Percentiles rank a stretch among this genome's conserved stretches.
Evolutionary conservation across 2,888 invertebrate genomes (phyloP).

Genomic region (Drosophila kambysellisi): DNA sequence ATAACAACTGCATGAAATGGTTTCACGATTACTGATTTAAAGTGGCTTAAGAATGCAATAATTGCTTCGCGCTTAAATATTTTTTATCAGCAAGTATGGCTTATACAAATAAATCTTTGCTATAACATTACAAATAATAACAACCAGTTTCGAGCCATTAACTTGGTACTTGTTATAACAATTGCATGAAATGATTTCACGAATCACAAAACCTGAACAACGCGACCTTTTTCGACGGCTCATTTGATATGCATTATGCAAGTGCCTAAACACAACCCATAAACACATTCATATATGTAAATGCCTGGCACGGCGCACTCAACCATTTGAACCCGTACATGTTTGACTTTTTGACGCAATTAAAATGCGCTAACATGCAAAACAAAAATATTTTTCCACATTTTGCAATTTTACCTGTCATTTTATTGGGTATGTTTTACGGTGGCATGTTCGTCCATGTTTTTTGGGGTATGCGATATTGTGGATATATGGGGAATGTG

Average conservation of each 20-base stretch:
- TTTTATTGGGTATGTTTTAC: conserved; percentile 20
- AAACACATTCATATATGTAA: conserved; percentile 62
- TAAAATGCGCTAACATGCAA: conserved; percentile 61
- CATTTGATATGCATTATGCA: conserved; percentile 71
- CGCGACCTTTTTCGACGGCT: conserved; percentile 40
- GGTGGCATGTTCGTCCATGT: background rate
- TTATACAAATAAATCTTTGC: background rate
- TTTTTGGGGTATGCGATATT: background rate
- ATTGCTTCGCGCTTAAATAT: background rate
- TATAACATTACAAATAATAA: background rate
- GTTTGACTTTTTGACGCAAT: conserved; percentile 76
- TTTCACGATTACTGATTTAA: background rate
- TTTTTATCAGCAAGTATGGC: background rate
- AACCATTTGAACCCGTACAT: conserved; percentile 41
- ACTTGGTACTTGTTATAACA: conserved; percentile 15
- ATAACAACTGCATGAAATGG: background rate
- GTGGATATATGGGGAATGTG: background rate
- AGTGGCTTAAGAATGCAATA: background rate
- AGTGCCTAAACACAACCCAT: conserved; percentile 56
- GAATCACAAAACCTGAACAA: conserved; percentile 28
- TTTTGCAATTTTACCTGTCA: conserved; percentile 29
- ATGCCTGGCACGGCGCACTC: conserved; percentile 18
- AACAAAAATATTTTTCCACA: conserved; percentile 44
- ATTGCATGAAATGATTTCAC: conserved; percentile 40
- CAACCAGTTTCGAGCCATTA: conserved; percentile 22